Evolutionary conservation across 1,140 invertebrate species (phyloP).

Genomic region (Lysiphlebus fabarum): DNA sequence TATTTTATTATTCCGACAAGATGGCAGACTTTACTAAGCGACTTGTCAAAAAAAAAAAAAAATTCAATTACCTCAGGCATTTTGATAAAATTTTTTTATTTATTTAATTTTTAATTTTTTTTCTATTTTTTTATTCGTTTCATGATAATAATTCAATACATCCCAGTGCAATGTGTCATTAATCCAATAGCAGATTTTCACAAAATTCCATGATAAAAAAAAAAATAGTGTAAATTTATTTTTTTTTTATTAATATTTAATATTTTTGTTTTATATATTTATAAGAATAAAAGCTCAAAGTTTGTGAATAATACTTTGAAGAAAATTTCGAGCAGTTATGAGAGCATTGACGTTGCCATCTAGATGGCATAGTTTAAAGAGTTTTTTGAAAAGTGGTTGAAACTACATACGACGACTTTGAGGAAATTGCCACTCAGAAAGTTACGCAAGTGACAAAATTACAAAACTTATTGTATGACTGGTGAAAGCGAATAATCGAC

Average conservation of each 20-base stretch:
- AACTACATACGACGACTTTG: conserved; percentile 3
- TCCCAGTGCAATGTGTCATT: background rate
- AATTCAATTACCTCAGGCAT: background rate
- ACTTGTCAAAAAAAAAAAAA: background rate
- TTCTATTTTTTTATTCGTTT: too few relatives aligned
- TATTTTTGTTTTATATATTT: background rate
- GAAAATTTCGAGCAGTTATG: background rate
- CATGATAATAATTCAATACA: background rate
- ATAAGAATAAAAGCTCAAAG: background rate
- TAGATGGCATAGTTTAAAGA: background rate
- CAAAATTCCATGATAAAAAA: background rate
- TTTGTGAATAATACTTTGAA: background rate
- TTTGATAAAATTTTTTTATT: too few relatives aligned
- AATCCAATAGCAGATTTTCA: background rate
- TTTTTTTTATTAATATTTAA: background rate
- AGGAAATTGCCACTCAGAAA: conserved; percentile 31
- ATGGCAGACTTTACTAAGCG: background rate
- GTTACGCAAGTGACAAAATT: conserved; percentile 31
- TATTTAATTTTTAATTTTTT: too few relatives aligned
- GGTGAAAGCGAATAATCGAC: conserved; percentile 29
- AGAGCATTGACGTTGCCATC: background rate
- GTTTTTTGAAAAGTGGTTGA: background rate
- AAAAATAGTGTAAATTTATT: background rate
- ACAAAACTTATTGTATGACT: conserved; percentile 28
- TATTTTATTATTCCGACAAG: background rate